Base-by-base conservation (phyloP, 2,888 invertebrate species). In the Invenusta paracnida region DNA sequence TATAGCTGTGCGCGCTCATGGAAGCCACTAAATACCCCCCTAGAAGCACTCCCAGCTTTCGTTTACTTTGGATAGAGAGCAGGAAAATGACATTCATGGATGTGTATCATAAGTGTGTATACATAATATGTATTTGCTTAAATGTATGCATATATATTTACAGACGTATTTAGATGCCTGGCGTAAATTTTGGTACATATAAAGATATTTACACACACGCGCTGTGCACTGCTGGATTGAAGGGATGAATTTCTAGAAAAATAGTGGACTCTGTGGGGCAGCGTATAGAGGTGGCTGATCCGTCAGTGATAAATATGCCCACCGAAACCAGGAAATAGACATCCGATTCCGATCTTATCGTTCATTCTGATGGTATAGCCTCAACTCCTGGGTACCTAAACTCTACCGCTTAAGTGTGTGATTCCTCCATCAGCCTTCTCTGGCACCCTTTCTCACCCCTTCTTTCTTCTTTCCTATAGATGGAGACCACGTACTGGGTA, bases 21-120 rank as follows among this genome's bases (percentile, higher is more conserved):
- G 73, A 73, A 73, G 73, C 73, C 73, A 73, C 73, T 73, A 73
- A 73, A 73, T 73, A 73, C 73, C 73, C 73, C 73, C 73, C 23
- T 73, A 25, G 17, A 2, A 73, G 11, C 73, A 25, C 27, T 23
- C 73, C 48, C 48, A 48, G 5, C 5, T 23, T 23, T 23, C 5
- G 73, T 73, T 73, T 73, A 23, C 73, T 73, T 73, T 13, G 23
- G 73, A 73, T 13, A n/a, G 23, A 73, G 5, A 5, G 73, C 11
- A 73, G 23, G 23, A 73, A 73, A 73, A 73, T 73, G 73, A 73
- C 73, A 73, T 73, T 73, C 48, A 5, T 23, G 11, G 11, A 73
- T 23, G 11, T 73, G 73, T 23, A 73, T 73, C 2, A 48, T 48
- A 11, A 11, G 17, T 48, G 17, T 48, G 17, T 48, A 48, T 48